Percentiles rank a stretch among this genome's conserved stretches.
These are phyloP conservation scores for Oostethus manadensis DNA, from an alignment of 2,113 vertebrate genomes.

Conservation along the genomic window DNA sequence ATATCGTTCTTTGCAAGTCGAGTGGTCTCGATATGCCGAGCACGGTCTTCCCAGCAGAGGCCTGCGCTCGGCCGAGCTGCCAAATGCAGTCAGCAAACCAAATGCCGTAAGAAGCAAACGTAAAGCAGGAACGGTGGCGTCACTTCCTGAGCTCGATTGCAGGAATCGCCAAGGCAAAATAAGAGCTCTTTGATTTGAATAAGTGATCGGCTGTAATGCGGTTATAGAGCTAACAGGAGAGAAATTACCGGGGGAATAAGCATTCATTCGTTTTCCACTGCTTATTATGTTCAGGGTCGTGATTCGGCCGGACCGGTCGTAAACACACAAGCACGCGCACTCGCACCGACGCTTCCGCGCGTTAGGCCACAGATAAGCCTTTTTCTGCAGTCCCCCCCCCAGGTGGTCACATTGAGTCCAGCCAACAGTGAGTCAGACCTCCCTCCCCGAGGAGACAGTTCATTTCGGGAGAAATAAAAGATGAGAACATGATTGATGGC, in stretches of 20 bases:
- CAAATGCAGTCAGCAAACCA: background rate
- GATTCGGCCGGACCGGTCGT: too few species aligned
- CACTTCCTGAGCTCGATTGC: background rate
- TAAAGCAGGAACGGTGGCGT: background rate
- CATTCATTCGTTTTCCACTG: too few species aligned
- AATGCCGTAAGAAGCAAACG: background rate
- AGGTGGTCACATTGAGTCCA: slow-evolving; percentile 5
- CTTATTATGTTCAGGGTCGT: too few species aligned
- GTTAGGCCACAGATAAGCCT: background rate
- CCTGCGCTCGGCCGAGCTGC: background rate
- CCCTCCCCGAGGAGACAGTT: slow-evolving; percentile 7
- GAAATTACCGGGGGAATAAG: too few species aligned
- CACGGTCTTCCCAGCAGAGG: too few species aligned
- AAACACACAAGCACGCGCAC: background rate
- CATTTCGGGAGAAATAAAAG: slow-evolving; percentile 12
- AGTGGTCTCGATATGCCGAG: too few species aligned
- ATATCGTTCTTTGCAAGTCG: too few species aligned
- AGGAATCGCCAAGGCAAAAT: background rate
- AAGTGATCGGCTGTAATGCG: background rate
- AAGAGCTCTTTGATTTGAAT: background rate
- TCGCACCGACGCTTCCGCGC: background rate
- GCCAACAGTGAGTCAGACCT: slow-evolving; percentile 9
- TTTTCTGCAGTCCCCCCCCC: slow-evolving; percentile 5
- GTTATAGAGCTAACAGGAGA: background rate
- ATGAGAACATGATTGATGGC: slow-evolving; percentile 5